phyloP scores from a whole-genome alignment of 2,113 vertebrate genomes.

The Tor tambroides region DNA sequence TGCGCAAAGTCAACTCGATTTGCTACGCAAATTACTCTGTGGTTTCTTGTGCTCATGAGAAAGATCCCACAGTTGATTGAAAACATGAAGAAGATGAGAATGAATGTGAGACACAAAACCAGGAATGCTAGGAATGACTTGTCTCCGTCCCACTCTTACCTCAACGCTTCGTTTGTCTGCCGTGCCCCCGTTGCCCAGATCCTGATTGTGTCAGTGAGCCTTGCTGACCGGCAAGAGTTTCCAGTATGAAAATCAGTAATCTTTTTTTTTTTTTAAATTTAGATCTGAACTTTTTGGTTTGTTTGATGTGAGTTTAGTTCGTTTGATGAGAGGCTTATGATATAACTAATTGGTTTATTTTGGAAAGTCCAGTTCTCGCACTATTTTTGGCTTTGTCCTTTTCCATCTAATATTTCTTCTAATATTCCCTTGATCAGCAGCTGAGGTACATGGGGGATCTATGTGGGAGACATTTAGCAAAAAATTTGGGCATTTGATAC shows the following conservation, averaged over 20 bases:
- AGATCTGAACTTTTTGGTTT: not conserved
- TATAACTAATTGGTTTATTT: not conserved
- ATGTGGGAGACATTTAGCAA: conserved; percentile 20
- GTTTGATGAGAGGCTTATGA: not conserved
- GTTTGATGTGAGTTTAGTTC: not conserved
- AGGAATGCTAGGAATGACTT: conserved; percentile 53
- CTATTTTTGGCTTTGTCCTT: conserved; percentile 19
- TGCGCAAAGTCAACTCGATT: conserved; percentile 60
- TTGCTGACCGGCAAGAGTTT: not conserved
- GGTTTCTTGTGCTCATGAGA: conserved; percentile 65
- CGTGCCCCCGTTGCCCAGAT: not conserved
- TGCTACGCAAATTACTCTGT: conserved; percentile 66
- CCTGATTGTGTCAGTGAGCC: not conserved
- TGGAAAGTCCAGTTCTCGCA: not conserved
- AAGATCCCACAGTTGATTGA: conserved; percentile 63
- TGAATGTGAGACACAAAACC: conserved; percentile 49
- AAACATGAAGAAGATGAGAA: conserved; percentile 58
- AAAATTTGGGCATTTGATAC: conserved; percentile 2
- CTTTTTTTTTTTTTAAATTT: not conserved
- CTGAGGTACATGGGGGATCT: conserved; percentile 16
- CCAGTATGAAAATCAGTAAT: not conserved
- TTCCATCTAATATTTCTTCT: conserved; percentile 28
- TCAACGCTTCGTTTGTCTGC: conserved; percentile 39
- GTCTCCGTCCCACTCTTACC: conserved; percentile 37
- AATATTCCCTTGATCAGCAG: conserved; percentile 35